These are phyloP conservation scores for Tachina grossa DNA, from an alignment of 2,888 invertebrate genomes.

Conservation along the genomic window DNA sequence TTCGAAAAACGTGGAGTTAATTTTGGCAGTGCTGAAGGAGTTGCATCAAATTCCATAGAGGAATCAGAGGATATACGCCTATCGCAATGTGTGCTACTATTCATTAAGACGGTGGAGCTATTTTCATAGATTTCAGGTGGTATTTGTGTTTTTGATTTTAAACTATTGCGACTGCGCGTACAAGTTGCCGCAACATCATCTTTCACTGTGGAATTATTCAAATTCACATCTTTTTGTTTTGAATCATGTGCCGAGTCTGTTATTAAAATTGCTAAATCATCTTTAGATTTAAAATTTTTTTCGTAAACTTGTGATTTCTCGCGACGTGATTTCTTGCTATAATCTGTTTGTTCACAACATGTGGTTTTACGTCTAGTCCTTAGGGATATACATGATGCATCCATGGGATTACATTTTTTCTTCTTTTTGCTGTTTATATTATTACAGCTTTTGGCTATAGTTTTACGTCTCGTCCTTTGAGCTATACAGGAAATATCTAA, in stretches of 20 bases:
- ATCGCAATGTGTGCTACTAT: not conserved
- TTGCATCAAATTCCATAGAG: not conserved
- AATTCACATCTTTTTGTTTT: too few species aligned
- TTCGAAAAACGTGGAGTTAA: not conserved
- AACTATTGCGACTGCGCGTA: slow-evolving; percentile 56
- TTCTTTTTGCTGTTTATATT: not conserved
- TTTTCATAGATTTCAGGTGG: not conserved
- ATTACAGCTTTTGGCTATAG: not conserved
- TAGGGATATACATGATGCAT: slow-evolving; percentile 32
- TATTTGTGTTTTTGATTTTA: not conserved
- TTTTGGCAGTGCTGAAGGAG: not conserved
- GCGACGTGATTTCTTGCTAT: not conserved
- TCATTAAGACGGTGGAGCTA: not conserved
- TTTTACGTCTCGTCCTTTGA: slow-evolving; percentile 34
- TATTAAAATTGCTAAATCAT: not conserved
- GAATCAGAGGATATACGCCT: not conserved
- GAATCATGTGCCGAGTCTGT: not conserved
- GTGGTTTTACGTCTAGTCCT: slow-evolving; percentile 55
- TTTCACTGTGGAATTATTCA: not conserved
- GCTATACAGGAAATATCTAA: slow-evolving; percentile 55
- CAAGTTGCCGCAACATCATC: slow-evolving; percentile 66
- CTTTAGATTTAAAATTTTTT: not conserved
- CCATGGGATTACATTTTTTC: not conserved
- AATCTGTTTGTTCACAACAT: slow-evolving; percentile 41
- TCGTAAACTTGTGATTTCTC: slow-evolving; percentile 40